Evolutionary conservation across 2,113 vertebrate species (phyloP).

Genomic region (Fukomys damarensis): DNA sequence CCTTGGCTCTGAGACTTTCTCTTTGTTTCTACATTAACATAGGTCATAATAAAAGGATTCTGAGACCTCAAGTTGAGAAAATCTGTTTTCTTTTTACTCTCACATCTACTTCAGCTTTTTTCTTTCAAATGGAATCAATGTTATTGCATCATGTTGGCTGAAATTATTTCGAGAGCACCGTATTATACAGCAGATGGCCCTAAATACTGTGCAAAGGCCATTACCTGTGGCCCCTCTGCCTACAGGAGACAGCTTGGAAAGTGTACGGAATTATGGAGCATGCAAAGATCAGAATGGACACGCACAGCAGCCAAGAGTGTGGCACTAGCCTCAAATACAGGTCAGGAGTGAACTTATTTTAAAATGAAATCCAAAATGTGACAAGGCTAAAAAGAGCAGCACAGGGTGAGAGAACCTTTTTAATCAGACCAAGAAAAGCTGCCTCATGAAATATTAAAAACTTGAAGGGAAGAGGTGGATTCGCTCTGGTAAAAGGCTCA

Average conservation of each 20-base stretch:
- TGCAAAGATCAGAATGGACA: not conserved
- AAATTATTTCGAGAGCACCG: not conserved
- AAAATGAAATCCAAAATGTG: not conserved
- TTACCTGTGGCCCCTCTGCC: not conserved
- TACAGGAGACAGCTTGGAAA: not conserved
- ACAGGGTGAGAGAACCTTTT: not conserved
- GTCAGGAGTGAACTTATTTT: not conserved
- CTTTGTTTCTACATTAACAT: not conserved
- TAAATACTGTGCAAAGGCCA: not conserved
- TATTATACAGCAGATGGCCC: not conserved
- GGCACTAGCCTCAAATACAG: not conserved
- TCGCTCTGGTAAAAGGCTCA: not conserved
- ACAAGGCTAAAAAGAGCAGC: not conserved
- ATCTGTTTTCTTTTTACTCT: constrained; percentile 3
- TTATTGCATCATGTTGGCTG: not conserved
- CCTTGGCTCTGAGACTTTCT: not conserved
- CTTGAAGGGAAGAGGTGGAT: not conserved
- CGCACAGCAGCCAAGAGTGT: not conserved
- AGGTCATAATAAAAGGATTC: not conserved
- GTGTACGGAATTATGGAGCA: not conserved
- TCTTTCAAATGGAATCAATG: not conserved
- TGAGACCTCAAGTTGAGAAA: constrained; percentile 18
- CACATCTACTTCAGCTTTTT: not conserved
- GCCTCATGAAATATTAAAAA: constrained; percentile 18
- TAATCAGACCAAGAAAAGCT: not conserved